Base-by-base conservation (phyloP, 1,140 invertebrate species). In the Lordiphosa stackelbergi region DNA sequence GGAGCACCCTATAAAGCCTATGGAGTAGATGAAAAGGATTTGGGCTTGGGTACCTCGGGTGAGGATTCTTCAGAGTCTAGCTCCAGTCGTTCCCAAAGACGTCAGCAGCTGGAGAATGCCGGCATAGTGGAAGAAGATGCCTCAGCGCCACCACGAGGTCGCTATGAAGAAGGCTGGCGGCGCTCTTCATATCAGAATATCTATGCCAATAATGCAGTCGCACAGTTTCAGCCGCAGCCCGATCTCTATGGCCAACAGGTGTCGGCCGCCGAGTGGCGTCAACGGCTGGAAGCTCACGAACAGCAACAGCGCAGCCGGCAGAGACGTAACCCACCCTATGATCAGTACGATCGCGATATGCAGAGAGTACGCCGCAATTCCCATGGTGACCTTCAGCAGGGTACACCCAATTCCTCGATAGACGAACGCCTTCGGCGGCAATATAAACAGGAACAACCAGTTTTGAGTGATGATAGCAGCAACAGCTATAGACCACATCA, bases 21-120 rank as follows among this genome's bases (percentile, higher is more conserved):
- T 84, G 87, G 90, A 28, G 77, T 68, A 6, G 85, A 92, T 31
- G 95, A 97, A 31, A 94, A 95, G 86, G 95, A 97, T 86, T 89
- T 94, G 3, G 95, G 95, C 0, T 88, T 97, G 0, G 95, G 95
- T 0, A 97, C 95, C 3, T 96, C 94, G 0, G 94, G 91, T 53
- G 94, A 93, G 87, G 94, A 93, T 84, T 94, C 91, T 3, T 94
- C 90, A 47, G 93, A 94, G 75, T 92, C 90, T 62, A 94, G 91
- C 65, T 92, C 92, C 0, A 93, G 91, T 59, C 92, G 93, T 68
- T 93, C 92, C 2, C 92, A 91, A 69, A 88, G 91, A 2, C 88
- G 89, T 41, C 90, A 91, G 51, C 89, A 90, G 4, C 64, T 88
- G 7, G 75, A 42, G 11, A 53, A 37, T 16, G 56, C 55, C 3